Evolutionary conservation across 2,113 vertebrate genomes (phyloP).

Genomic region (Tichodroma muraria): DNA sequence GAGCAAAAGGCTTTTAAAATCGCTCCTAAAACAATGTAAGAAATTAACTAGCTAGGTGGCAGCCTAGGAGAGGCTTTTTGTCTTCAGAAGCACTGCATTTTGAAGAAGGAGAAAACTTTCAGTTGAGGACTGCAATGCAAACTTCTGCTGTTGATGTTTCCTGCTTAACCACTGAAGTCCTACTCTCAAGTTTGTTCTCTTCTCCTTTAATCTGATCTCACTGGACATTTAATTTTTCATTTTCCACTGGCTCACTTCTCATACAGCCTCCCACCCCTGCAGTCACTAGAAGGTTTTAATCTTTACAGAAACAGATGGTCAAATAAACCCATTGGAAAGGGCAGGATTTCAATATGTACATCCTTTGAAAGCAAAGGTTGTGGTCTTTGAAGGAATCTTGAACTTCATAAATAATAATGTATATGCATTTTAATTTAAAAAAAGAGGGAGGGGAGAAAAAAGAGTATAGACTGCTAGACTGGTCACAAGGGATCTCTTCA

Average conservation of each 20-base stretch:
- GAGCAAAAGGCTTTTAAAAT: conserved; percentile 29
- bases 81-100: background rate
- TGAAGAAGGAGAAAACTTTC: background rate
- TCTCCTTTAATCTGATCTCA: background rate
- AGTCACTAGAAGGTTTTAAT: conserved; percentile 6
- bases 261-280: background rate
- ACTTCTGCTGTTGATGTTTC: background rate
- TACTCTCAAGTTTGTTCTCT: background rate
- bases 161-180: background rate
- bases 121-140: background rate
- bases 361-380: conserved; percentile 12
- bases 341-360: background rate
- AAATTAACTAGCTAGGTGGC: conserved; percentile 52
- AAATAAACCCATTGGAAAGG: background rate
- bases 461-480: background rate
- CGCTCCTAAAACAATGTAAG: background rate
- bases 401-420: background rate
- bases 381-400: conserved; percentile 12
- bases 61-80: conserved; percentile 30
- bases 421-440: background rate
- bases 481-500: background rate
- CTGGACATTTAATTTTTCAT: background rate
- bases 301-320: conserved; percentile 10
- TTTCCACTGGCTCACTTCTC: background rate
- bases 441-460: accelerated